Conservation (phyloP, 2,113 vertebrate genomes). For the Pavo muticus region DNA sequence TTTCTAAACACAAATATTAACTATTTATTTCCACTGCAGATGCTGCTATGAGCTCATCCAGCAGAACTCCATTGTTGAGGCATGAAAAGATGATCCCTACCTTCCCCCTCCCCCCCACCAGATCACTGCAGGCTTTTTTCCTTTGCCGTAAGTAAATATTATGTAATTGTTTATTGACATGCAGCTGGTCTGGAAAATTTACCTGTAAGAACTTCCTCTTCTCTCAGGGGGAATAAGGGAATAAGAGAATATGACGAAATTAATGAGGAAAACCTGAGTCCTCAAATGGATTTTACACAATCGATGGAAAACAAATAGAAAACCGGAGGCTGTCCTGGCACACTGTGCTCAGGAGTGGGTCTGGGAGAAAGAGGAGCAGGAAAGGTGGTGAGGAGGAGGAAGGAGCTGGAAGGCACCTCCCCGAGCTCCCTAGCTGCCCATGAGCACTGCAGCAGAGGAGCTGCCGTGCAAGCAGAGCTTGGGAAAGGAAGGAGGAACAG, state of each 20-base stretch:
- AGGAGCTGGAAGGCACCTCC: background rate
- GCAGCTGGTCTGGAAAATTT: background rate
- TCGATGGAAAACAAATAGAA: background rate
- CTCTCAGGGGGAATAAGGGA: background rate
- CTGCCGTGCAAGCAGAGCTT: background rate
- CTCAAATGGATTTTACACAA: background rate
- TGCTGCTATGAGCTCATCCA: background rate
- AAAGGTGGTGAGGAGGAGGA: background rate
- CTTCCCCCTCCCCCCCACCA: background rate
- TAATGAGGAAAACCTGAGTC: background rate
- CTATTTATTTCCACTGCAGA: constrained; percentile 4
- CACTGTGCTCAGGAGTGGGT: fast-evolving
- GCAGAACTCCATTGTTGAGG: background rate
- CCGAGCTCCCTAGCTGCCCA: fast-evolving
- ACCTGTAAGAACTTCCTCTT: background rate
- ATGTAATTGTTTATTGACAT: background rate
- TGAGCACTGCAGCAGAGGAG: fast-evolving
- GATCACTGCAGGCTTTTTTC: background rate
- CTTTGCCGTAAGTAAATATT: constrained; percentile 5
- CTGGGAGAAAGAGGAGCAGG: background rate
- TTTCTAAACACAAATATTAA: background rate
- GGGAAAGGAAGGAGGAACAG: background rate
- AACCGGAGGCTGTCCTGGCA: background rate
- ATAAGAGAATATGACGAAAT: background rate
- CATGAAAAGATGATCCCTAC: background rate